Evolutionary conservation across 2,113 vertebrate genomes (phyloP).

Genomic region (Pristiophorus japonicus): DNA sequence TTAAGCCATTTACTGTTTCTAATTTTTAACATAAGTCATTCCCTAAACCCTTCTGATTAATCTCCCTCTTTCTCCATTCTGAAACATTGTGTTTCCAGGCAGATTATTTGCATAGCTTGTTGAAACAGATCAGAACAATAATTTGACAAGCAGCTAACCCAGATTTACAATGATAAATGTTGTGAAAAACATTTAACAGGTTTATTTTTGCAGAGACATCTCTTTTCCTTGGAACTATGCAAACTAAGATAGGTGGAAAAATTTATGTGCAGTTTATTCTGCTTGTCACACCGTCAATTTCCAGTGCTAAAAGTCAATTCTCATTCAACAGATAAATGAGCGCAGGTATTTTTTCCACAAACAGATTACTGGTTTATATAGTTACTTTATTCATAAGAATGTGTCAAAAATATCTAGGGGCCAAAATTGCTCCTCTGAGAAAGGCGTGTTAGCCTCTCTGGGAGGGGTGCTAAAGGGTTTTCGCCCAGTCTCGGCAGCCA

Average conservation of each 20-base stretch:
- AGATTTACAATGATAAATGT: conserved; percentile 35
- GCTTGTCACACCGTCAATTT: conserved; percentile 38
- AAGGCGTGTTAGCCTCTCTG: no score
- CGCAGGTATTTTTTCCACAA: conserved; percentile 19
- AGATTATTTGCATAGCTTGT: conserved; percentile 43
- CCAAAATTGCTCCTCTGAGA: no score
- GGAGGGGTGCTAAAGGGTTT: no score
- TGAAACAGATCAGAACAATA: conserved; percentile 13
- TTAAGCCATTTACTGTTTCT: conserved; percentile 14
- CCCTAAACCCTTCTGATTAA: conserved; percentile 40
- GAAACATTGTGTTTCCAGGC: conserved; percentile 41
- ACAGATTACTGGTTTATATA: not conserved
- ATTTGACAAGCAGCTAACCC: conserved; percentile 34
- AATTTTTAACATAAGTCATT: conserved; percentile 42
- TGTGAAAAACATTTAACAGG: not conserved
- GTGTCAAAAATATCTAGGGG: not conserved
- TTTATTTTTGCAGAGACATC: not conserved
- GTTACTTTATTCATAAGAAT: not conserved
- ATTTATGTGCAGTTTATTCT: conserved; percentile 36
- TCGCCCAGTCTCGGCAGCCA: no score
- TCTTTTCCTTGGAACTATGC: not conserved
- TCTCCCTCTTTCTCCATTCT: conserved; percentile 43
- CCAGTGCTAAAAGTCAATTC: conserved; percentile 13
- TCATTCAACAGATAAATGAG: conserved; percentile 39
- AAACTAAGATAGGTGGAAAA: conserved; percentile 29